These are phyloP conservation scores for Phrynocephalus versicolor DNA, from an alignment of 2,113 vertebrate species.

Conservation along the genomic window DNA sequence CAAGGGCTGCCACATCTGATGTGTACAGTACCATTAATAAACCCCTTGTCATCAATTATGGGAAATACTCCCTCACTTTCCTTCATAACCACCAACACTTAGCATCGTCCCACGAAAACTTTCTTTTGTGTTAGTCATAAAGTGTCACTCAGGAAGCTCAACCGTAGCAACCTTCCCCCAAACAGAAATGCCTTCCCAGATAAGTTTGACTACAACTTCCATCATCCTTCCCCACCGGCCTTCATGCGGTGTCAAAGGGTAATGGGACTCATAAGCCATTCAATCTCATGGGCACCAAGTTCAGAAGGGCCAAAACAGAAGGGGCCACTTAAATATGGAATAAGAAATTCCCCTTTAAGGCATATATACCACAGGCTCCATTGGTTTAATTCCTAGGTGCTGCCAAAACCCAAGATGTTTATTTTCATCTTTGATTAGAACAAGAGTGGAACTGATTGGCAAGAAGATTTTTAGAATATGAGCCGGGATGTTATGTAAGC, in stretches of 20 bases:
- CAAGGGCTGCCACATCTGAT: background rate
- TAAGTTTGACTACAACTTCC: background rate
- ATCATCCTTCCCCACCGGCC: background rate
- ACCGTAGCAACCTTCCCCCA: no score
- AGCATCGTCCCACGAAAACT: background rate
- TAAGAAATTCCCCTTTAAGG: constrained; percentile 45
- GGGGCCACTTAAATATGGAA: background rate
- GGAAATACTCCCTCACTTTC: background rate
- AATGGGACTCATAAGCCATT: background rate
- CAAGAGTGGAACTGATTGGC: fast-evolving
- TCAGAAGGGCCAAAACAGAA: background rate
- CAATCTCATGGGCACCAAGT: background rate
- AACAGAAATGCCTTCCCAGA: background rate
- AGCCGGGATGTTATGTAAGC: constrained; percentile 1
- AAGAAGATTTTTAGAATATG: constrained; percentile 28
- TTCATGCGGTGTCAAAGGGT: background rate
- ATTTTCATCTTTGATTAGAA: constrained; percentile 19
- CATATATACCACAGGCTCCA: constrained; percentile 17
- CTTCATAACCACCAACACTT: background rate
- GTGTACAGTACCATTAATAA: constrained; percentile 3
- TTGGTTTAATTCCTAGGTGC: background rate
- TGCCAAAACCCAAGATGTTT: background rate
- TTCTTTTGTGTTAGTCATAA: no score
- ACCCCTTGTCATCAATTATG: background rate
- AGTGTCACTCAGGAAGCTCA: no score